Conservation (phyloP, 2,888 invertebrate genomes). For the Agrilus biguttatus region DNA sequence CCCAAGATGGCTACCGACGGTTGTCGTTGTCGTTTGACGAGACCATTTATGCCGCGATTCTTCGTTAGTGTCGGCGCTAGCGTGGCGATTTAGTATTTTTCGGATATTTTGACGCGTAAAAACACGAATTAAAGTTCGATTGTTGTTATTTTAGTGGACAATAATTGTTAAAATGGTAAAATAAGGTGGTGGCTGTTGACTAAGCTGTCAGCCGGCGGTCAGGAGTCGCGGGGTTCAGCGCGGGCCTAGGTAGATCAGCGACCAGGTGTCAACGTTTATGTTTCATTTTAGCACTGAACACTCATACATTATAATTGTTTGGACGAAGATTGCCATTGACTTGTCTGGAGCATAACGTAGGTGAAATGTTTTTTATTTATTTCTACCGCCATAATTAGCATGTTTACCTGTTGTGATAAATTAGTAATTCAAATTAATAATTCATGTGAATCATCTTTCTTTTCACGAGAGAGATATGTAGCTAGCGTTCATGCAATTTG, state of each 20-base stretch:
- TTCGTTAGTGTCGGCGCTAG: conserved; percentile 6
- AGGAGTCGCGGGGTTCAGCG: conserved; percentile 30
- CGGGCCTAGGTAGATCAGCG: conserved; percentile 7
- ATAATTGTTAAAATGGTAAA: not conserved
- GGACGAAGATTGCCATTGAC: too few species aligned
- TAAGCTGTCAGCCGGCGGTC: conserved; percentile 23
- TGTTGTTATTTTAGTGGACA: conserved; percentile 21
- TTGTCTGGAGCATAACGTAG: not conserved
- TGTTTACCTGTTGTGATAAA: not conserved
- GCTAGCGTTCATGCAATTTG: too few species aligned
- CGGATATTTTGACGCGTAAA: conserved; percentile 1
- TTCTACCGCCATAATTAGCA: too few species aligned
- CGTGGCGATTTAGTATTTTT: conserved; percentile 6
- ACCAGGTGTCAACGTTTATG: conserved; percentile 11
- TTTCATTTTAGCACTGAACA: conserved; percentile 7
- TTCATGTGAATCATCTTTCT: not conserved
- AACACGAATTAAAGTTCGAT: not conserved
- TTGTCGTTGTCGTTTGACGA: conserved; percentile 12
- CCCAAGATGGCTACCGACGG: conserved; percentile 35
- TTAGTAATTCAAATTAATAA: not conserved
- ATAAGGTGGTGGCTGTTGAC: conserved; percentile 15
- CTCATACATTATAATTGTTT: too few species aligned
- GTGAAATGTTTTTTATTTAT: not conserved
- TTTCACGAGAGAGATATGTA: too few species aligned
- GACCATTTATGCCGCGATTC: conserved; percentile 7